These are phyloP conservation scores for Parthenolecanium corni DNA, from an alignment of 2,888 invertebrate species.

Conservation along the genomic window DNA sequence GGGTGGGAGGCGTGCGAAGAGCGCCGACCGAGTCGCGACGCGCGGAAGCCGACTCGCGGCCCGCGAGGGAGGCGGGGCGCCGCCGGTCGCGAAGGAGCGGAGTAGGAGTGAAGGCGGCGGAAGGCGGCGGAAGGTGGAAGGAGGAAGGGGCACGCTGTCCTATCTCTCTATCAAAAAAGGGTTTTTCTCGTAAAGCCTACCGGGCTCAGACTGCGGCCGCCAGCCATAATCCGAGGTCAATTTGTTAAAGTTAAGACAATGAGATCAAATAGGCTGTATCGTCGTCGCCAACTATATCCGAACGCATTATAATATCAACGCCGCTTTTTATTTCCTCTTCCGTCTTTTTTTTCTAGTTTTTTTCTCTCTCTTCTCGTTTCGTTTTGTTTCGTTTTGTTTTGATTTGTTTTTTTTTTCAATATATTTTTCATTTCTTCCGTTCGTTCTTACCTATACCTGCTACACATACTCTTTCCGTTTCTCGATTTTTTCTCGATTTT, in stretches of 20 bases:
- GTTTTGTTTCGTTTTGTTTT: not conserved
- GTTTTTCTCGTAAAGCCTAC: slow-evolving; percentile 27
- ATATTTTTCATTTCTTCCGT: not conserved
- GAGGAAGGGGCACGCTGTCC: not conserved
- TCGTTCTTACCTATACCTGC: not conserved
- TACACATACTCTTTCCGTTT: not conserved
- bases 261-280: slow-evolving; percentile 28
- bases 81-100: no score
- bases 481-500: not conserved
- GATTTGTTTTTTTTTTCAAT: not conserved
- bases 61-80: no score
- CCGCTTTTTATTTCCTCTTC: slow-evolving; percentile 6
- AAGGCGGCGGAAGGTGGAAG: no score
- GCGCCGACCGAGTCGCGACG: no score
- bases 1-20: no score
- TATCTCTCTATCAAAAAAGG: slow-evolving; percentile 23
- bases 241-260: slow-evolving; percentile 31
- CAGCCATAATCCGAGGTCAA: slow-evolving; percentile 31
- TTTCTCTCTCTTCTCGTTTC: slow-evolving; percentile 13
- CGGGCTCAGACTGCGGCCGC: slow-evolving; percentile 31
- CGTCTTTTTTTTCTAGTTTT: not conserved
- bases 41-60: no score
- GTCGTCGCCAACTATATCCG: slow-evolving; percentile 23
- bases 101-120: no score
- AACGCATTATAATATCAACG: slow-evolving; percentile 28